These are phyloP conservation scores for Ameiurus melas DNA, from an alignment of 2,113 vertebrate species.

Conservation along the genomic window DNA sequence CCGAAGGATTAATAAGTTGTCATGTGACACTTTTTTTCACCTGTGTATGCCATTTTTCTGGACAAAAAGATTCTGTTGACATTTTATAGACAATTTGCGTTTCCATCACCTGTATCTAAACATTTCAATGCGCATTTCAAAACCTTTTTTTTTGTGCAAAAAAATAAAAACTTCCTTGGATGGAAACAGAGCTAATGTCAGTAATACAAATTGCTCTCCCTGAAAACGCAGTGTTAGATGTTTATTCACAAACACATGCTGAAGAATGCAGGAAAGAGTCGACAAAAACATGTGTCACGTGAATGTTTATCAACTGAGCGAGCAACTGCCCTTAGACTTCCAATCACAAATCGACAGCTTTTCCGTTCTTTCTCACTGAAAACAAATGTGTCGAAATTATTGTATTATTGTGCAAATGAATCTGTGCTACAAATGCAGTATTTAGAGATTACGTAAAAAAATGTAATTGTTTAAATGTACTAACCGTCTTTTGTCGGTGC, in stretches of 20 bases:
- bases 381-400: background rate
- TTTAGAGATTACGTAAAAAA: background rate
- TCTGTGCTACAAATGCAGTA: background rate
- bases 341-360: background rate
- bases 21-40: no score
- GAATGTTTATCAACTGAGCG: background rate
- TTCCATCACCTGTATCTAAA: no score
- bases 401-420: background rate
- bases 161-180: no score
- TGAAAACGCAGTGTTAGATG: background rate
- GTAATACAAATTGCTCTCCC: background rate
- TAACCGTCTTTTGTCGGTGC: constrained; percentile 77
- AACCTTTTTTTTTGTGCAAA: no score
- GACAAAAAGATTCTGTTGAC: no score
- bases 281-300: background rate
- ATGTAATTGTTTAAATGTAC: background rate
- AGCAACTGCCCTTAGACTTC: background rate
- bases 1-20: no score
- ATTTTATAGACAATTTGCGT: no score
- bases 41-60: no score
- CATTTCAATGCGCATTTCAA: no score
- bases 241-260: background rate
- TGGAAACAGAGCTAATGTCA: background rate
- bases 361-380: background rate
- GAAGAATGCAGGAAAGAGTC: background rate